Evolutionary conservation across 2,113 vertebrate genomes (phyloP), one percentile per base, ranked within the genome.

Genomic region (Bothrops jararaca): DNA sequence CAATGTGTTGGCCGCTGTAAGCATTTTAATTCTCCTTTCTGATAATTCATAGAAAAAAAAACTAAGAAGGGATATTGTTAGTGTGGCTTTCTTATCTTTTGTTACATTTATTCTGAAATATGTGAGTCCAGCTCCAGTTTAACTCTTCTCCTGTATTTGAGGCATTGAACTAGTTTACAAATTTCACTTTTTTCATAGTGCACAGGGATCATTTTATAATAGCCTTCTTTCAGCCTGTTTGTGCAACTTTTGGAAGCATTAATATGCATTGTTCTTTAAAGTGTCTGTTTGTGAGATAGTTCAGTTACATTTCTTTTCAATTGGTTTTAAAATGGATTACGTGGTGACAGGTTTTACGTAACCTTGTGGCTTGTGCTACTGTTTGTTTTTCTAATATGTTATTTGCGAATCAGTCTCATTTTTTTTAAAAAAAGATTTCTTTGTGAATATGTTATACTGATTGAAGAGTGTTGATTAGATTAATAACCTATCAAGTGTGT

Each of bases 401-500:
- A 89, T 53, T 39, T 95, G 29, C 22, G 93, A 92, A 4, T 54
- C 1, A 34, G 29, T 5, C 89, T 89, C 24, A 95, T 4, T 91
- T 57, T 57, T 58, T 22, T 3, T 26, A 26, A n/a, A 48, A 39
- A 64, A n/a, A 94, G 5, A 15, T 29, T 9, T 1, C 4, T 93
- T 90, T 56, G 48, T 87, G 92, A 74, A 6, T 48, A 24, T 86
- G 45, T 45, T 39, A 4, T 45, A 52, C 90, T 89, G 23, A n/a
- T 22, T 94, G 20, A 34, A 90, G 9, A 86, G 42, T 93, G 6
- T 39, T 92, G n/a, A 90, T 92, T 93, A 57, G 9, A 4, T 92
- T 94, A 90, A 88, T 95, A 91, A 92, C 39, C 80, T 95, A 86
- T 10, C 74, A 89, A 10, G 42, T 89, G 52, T 93, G 15, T 90